Percentiles rank a stretch among this genome's conserved stretches.
Conservation (phyloP, 2,888 invertebrate genomes). For the Synergus laeviventris region DNA sequence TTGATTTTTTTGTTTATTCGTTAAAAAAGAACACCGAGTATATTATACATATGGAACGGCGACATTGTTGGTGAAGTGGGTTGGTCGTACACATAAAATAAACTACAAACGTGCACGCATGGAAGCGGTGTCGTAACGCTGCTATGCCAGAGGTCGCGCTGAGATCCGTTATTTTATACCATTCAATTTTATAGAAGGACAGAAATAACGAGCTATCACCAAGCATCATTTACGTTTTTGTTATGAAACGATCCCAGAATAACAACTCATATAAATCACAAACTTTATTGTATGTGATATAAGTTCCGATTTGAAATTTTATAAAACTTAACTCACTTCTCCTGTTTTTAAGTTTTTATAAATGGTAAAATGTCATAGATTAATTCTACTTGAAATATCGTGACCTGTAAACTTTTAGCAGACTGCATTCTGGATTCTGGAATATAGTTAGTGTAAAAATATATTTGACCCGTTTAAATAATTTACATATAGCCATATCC, state of each 20-base stretch:
- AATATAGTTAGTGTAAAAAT: background rate
- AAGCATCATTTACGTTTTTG: constrained; percentile 30
- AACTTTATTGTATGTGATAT: background rate
- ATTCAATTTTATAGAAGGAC: constrained; percentile 43
- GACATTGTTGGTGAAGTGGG: constrained; percentile 38
- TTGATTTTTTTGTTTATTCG: background rate
- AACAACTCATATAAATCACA: constrained; percentile 4
- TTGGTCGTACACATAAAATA: constrained; percentile 22
- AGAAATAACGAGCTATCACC: constrained; percentile 39
- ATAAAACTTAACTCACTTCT: background rate
- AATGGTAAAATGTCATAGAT: background rate
- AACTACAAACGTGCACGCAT: constrained; percentile 37
- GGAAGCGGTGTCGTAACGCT: constrained; percentile 32
- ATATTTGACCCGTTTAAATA: constrained; percentile 12
- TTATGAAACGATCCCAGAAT: constrained; percentile 4
- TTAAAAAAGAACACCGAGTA: constrained; percentile 21
- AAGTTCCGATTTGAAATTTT: background rate
- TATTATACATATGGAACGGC: constrained; percentile 24
- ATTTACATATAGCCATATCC: background rate
- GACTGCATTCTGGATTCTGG: constrained; percentile 4
- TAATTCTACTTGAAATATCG: background rate
- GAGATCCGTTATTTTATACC: constrained; percentile 40
- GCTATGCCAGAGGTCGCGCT: constrained; percentile 34
- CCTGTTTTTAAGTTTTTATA: background rate
- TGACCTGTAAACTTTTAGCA: constrained; percentile 4